These are phyloP conservation scores for Phyllopteryx taeniolatus DNA, from an alignment of 2,113 vertebrate species.

Conservation along the genomic window DNA sequence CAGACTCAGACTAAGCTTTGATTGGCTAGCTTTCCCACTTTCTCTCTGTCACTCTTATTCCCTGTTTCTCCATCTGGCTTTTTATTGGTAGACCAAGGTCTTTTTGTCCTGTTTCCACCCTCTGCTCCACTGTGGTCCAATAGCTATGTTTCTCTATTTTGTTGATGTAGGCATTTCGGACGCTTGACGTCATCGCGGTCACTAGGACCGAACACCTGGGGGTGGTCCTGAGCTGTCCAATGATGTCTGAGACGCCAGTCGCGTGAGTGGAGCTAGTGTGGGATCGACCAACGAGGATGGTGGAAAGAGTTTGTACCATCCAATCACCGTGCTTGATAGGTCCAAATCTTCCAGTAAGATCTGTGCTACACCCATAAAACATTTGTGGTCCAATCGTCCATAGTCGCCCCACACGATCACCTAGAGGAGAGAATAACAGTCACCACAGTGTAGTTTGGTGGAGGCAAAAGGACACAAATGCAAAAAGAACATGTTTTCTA, in stretches of 20 bases:
- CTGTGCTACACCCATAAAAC: slow-evolving; percentile 99
- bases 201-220: slow-evolving; percentile 91
- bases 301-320: slow-evolving; percentile 99
- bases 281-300: slow-evolving; percentile 97
- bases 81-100: slow-evolving; percentile 57
- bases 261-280: slow-evolving; percentile 92
- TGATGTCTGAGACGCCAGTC: slow-evolving; percentile 96
- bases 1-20: slow-evolving; percentile 91
- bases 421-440: slow-evolving; percentile 60
- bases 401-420: slow-evolving; percentile 99
- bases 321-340: slow-evolving; percentile 97
- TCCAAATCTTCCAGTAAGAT: slow-evolving; percentile 98
- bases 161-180: slow-evolving; percentile 39
- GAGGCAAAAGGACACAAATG: neutral
- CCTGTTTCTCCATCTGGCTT: slow-evolving; percentile 64
- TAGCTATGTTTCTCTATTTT: slow-evolving; percentile 55
- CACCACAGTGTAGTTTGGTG: neutral
- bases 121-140: slow-evolving; percentile 60
- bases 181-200: slow-evolving; percentile 62
- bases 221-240: slow-evolving; percentile 95
- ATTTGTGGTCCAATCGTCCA: slow-evolving; percentile 98
- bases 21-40: slow-evolving; percentile 72
- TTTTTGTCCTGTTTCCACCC: slow-evolving; percentile 27
- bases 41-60: slow-evolving; percentile 46
- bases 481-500: neutral